Evolutionary conservation across 2,797 vertebrate genomes (phyloP).

Genomic region (Nothura maculosa): DNA sequence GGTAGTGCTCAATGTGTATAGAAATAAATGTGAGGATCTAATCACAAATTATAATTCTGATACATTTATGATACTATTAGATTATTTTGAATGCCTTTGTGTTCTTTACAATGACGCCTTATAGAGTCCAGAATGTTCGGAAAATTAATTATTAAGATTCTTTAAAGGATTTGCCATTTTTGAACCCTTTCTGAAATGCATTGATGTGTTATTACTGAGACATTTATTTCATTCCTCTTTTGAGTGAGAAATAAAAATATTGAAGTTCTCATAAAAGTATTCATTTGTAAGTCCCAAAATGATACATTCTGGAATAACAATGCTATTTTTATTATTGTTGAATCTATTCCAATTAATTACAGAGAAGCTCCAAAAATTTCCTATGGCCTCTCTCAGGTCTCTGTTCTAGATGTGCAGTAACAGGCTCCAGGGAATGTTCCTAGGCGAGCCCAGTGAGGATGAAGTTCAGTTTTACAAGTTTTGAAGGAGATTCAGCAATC

Average conservation of each 20-base stretch:
- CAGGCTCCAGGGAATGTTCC: not conserved
- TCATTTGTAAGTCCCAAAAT: not conserved
- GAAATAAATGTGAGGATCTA: not conserved
- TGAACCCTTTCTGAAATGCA: not conserved
- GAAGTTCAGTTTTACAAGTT: not conserved
- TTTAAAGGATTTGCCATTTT: not conserved
- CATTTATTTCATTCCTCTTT: not conserved
- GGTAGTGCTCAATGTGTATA: not conserved
- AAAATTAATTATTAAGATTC: not conserved
- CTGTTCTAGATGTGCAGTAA: not conserved
- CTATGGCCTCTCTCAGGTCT: not conserved
- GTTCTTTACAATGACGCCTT: not conserved
- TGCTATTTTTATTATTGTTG: not conserved
- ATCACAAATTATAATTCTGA: not conserved
- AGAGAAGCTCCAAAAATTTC: not conserved
- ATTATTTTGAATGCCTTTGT: not conserved
- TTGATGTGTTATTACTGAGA: not conserved
- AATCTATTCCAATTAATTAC: not conserved
- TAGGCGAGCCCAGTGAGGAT: not conserved
- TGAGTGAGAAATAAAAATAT: not conserved
- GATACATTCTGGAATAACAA: rapidly evolving
- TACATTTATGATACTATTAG: not conserved
- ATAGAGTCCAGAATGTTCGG: not conserved
- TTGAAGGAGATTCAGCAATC: not conserved
- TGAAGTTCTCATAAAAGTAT: not conserved